A percentile compares a stretch with the other conserved stretches of the same genome.
Conservation (phyloP, 1,140 invertebrate species). For the Euwallacea similis region DNA sequence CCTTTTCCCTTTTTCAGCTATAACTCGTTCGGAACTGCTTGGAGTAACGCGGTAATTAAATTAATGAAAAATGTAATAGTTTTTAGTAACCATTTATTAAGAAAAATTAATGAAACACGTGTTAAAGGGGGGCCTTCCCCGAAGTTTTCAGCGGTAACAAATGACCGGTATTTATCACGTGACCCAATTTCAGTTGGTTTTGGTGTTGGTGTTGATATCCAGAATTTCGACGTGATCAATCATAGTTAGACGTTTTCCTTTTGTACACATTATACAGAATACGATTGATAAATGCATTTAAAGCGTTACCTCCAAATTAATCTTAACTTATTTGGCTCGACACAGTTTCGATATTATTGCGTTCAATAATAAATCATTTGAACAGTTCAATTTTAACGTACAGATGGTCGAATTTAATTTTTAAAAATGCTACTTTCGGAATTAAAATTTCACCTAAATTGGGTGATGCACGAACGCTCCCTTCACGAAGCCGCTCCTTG, state of each 20-base stretch:
- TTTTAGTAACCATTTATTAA: no score
- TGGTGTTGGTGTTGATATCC: slow-evolving; percentile 8
- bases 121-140: not conserved
- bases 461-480: no score
- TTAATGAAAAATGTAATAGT: not conserved
- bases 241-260: slow-evolving; percentile 14
- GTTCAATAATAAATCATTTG: slow-evolving; percentile 22
- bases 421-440: not conserved
- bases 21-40: not conserved
- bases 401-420: not conserved
- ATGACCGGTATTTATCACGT: not conserved
- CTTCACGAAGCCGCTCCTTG: no score
- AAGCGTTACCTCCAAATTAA: slow-evolving; percentile 16
- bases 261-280: slow-evolving; percentile 12
- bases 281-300: slow-evolving; percentile 17
- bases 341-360: slow-evolving; percentile 19
- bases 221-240: slow-evolving; percentile 6
- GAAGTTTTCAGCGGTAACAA: not conserved
- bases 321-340: slow-evolving; percentile 22
- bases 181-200: slow-evolving; percentile 9
- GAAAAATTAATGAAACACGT: no score
- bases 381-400: not conserved
- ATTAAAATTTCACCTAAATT: no score
- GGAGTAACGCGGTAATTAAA: not conserved
- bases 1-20: slow-evolving; percentile 11